A percentile compares a stretch with the other conserved stretches of the same genome.
phyloP scores from a whole-genome alignment of 2,797 vertebrate species.

The Phylloscopus collybita region DNA sequence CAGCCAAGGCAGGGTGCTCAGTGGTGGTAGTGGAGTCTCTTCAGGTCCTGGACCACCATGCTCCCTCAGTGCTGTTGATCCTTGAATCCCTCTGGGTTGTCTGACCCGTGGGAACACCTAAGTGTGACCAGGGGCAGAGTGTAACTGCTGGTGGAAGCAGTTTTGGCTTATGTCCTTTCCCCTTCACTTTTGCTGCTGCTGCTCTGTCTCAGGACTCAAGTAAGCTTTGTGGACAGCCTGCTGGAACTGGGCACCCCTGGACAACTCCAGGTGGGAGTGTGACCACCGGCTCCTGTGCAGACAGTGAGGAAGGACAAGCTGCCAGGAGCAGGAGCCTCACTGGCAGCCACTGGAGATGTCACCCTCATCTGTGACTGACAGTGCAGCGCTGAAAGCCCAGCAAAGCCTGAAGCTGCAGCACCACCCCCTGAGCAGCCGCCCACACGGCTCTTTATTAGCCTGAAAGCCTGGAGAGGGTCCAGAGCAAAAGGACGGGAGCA shows the following conservation, averaged over 20 bases:
- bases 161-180: neutral
- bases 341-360: neutral
- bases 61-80: neutral
- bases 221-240: neutral
- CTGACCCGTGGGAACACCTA: neutral
- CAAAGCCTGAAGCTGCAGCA: neutral
- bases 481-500: neutral
- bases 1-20: neutral
- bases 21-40: neutral
- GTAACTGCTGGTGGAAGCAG: neutral
- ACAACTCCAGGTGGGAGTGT: rapidly evolving
- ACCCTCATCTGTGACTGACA: neutral
- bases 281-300: neutral
- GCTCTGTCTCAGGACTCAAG: rapidly evolving
- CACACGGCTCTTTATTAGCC: neutral
- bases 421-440: neutral
- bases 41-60: neutral
- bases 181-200: neutral
- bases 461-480: neutral
- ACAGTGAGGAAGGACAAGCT: neutral
- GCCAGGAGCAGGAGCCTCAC: neutral
- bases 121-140: neutral
- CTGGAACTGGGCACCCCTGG: rapidly evolving
- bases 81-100: neutral
- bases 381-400: rapidly evolving